phyloP scores from a whole-genome alignment of 2,888 invertebrate genomes.

The Cyrtodaria siliqua region DNA sequence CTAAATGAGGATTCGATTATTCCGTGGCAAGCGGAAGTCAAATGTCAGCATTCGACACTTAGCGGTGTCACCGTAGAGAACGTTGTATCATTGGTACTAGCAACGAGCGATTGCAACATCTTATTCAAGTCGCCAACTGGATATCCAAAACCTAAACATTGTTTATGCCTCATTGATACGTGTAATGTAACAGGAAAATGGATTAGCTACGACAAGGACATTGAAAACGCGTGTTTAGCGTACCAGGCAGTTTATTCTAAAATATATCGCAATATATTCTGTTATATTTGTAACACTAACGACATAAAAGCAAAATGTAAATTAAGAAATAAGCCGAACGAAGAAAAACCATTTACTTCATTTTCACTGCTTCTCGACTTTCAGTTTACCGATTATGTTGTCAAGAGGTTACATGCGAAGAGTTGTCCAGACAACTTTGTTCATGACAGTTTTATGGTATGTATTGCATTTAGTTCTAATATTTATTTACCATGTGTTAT shows the following conservation, averaged over 20 bases:
- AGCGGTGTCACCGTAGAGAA: no score
- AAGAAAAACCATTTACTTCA: neutral
- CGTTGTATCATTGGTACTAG: no score
- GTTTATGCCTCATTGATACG: neutral
- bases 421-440: conserved; percentile 5
- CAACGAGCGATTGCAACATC: no score
- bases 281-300: conserved; percentile 51
- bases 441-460: conserved; percentile 18
- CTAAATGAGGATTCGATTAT: no score
- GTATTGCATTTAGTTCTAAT: neutral
- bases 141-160: no score
- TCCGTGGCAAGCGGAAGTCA: no score
- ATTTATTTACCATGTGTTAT: no score
- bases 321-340: neutral
- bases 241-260: neutral
- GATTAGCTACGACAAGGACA: conserved; percentile 22
- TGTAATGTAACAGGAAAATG: conserved; percentile 37
- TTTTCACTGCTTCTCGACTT: conserved; percentile 8
- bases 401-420: neutral
- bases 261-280: conserved; percentile 54
- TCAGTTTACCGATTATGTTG: neutral
- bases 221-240: conserved; percentile 21
- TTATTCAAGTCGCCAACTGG: no score
- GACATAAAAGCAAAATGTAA: no score
- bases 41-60: no score